These are phyloP conservation scores for Zaprionus obscuricornis DNA, from an alignment of 2,888 invertebrate genomes.

Conservation along the genomic window DNA sequence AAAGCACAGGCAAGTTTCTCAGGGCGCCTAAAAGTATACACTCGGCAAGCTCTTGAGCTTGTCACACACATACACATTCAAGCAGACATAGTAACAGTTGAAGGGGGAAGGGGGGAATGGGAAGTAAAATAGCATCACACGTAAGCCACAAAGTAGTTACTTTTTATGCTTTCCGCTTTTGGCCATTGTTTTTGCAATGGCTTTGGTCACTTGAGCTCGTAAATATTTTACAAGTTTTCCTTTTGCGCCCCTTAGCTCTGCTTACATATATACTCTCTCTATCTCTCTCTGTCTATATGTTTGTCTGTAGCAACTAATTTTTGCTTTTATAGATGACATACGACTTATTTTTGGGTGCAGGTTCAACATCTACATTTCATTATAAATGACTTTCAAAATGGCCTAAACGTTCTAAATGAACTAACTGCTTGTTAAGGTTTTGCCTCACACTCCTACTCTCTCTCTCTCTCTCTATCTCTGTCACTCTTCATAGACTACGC, in stretches of 20 bases:
- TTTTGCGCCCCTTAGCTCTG: slow-evolving; percentile 10
- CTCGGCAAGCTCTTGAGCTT: slow-evolving; percentile 39
- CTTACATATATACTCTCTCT: not conserved
- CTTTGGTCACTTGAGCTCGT: slow-evolving; percentile 69
- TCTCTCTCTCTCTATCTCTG: not conserved
- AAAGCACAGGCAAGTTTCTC: slow-evolving; percentile 20
- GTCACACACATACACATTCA: slow-evolving; percentile 17
- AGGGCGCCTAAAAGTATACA: slow-evolving; percentile 55
- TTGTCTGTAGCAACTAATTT: slow-evolving; percentile 60
- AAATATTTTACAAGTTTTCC: slow-evolving; percentile 75
- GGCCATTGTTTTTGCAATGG: slow-evolving; percentile 57
- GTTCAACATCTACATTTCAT: slow-evolving; percentile 73
- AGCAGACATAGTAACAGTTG: not conserved
- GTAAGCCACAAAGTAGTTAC: slow-evolving; percentile 79
- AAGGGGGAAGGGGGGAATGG: not conserved
- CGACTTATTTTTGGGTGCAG: slow-evolving; percentile 55
- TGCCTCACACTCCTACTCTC: too few species aligned
- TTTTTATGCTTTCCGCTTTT: slow-evolving; percentile 66
- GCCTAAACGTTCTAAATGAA: slow-evolving; percentile 63
- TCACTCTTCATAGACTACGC: not conserved
- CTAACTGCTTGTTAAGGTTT: slow-evolving; percentile 32
- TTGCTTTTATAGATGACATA: slow-evolving; percentile 70
- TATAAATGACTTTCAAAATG: slow-evolving; percentile 78
- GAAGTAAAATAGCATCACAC: slow-evolving; percentile 41
- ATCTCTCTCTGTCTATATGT: not conserved